phyloP scores from a whole-genome alignment of 2,113 vertebrate genomes.

The Nothoprocta perdicaria region DNA sequence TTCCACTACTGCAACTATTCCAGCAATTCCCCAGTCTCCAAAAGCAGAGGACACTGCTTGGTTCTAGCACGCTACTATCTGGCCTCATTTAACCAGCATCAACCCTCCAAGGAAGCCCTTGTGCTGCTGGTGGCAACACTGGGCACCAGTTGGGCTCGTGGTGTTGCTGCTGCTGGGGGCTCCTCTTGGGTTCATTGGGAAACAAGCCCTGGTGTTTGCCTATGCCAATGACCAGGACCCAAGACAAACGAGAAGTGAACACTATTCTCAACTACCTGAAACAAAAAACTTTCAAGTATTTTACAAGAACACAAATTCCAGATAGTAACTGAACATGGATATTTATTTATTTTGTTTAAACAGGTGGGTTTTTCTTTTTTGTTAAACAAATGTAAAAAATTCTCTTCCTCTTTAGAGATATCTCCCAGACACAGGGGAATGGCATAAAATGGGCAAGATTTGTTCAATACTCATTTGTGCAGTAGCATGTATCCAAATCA shows the following conservation, averaged over 20 bases:
- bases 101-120: background rate
- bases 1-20: background rate
- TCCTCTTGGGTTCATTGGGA: background rate
- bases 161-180: background rate
- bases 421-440: background rate
- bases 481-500: background rate
- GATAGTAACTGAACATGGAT: background rate
- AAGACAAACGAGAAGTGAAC: background rate
- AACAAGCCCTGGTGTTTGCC: background rate
- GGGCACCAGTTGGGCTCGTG: background rate
- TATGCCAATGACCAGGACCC: background rate
- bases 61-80: no score
- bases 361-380: background rate
- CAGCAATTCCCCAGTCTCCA: constrained; percentile 38
- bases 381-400: background rate
- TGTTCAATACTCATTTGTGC: background rate
- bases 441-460: background rate
- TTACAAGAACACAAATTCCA: background rate
- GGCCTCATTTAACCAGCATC: background rate
- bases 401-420: background rate
- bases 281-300: background rate
- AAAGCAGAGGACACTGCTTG: background rate
- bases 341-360: background rate
- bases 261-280: background rate
- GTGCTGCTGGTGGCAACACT: background rate